phyloP scores from a whole-genome alignment of 2,113 vertebrate species.

The Xenopus borealis region DNA sequence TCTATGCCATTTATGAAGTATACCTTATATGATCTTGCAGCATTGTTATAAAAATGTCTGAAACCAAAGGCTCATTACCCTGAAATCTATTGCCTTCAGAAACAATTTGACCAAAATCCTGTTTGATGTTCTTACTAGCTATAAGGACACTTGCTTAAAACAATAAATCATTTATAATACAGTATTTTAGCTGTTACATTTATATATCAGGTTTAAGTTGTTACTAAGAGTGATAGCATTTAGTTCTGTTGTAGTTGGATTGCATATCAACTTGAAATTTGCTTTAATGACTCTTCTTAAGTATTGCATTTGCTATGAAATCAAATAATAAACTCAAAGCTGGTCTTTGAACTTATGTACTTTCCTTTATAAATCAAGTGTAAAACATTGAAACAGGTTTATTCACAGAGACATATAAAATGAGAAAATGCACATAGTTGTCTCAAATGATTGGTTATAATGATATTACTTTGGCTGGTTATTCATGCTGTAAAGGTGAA shows the following conservation, averaged over 20 bases:
- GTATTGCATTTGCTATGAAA: conserved; percentile 26
- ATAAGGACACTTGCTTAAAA: conserved; percentile 33
- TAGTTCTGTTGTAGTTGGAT: neutral
- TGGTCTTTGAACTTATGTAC: neutral
- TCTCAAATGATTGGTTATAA: neutral
- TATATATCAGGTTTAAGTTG: neutral
- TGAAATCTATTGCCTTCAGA: conserved; percentile 38
- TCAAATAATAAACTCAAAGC: conserved; percentile 6
- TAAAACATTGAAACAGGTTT: neutral
- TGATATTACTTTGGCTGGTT: neutral
- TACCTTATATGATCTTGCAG: conserved; percentile 24
- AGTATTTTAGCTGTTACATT: conserved; percentile 15
- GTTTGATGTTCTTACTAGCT: conserved; percentile 30
- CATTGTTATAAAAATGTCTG: conserved; percentile 34
- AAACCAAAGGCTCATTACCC: conserved; percentile 37
- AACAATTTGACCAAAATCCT: conserved; percentile 40
- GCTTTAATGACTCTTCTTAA: conserved; percentile 15
- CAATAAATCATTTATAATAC: conserved; percentile 37
- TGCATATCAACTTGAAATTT: conserved; percentile 27
- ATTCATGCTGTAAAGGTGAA: no score
- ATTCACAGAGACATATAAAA: neutral
- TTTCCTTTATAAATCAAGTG: conserved; percentile 10
- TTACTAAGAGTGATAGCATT: neutral
- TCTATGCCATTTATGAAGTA: conserved; percentile 28
- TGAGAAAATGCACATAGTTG: neutral